Evolutionary conservation across 2,113 vertebrate species (phyloP).

Genomic region (Rhegmatorhina hoffmannsi): DNA sequence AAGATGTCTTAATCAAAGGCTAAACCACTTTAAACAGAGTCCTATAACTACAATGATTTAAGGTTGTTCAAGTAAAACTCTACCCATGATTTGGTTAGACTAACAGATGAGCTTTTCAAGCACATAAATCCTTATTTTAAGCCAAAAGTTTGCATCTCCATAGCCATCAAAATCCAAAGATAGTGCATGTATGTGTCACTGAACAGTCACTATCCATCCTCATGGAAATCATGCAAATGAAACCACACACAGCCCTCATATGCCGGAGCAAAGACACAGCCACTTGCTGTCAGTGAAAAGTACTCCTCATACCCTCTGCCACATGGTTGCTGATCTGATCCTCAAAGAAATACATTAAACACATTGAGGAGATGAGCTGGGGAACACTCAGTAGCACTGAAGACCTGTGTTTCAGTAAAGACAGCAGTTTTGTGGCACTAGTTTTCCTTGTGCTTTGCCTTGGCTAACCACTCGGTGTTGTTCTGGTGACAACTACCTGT

Average conservation of each 20-base stretch:
- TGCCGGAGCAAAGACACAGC: neutral
- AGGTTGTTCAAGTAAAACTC: neutral
- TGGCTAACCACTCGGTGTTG: neutral
- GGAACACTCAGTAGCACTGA: neutral
- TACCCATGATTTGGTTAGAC: neutral
- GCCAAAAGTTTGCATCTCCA: neutral
- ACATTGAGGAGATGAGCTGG: neutral
- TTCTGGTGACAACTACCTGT: neutral
- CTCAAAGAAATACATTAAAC: neutral
- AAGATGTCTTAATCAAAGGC: neutral
- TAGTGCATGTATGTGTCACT: rapidly evolving
- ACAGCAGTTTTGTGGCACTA: neutral
- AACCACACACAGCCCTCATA: neutral
- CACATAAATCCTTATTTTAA: neutral
- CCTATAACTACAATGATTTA: neutral
- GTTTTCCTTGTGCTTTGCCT: neutral
- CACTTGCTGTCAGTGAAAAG: neutral
- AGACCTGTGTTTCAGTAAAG: neutral
- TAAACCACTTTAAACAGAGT: neutral
- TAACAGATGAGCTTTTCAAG: neutral
- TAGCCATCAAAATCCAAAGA: neutral
- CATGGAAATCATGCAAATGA: neutral
- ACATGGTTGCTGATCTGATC: neutral
- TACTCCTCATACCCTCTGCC: neutral
- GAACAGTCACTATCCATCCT: rapidly evolving